phyloP scores from a whole-genome alignment of 2,888 invertebrate genomes.

The Drosophila robusta region DNA sequence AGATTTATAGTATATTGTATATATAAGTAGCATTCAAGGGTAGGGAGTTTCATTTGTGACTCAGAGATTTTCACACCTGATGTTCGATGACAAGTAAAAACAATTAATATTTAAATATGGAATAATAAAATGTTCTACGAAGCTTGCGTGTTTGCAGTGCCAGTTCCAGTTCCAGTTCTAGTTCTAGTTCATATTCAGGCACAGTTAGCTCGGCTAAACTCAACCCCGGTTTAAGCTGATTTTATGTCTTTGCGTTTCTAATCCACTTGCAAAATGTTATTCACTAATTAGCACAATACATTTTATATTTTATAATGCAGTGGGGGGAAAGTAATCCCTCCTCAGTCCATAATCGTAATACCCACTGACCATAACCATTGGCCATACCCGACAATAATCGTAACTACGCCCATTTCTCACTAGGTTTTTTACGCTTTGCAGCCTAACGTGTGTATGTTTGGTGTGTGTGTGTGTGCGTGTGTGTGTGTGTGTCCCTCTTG shows the following conservation, averaged over 20 bases:
- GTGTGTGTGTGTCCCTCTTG: conserved; percentile 51
- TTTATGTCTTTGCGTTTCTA: conserved; percentile 38
- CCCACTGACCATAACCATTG: conserved; percentile 63
- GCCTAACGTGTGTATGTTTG: neutral
- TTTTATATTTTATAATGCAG: conserved; percentile 25
- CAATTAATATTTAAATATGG: conserved; percentile 49
- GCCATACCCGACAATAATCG: conserved; percentile 30
- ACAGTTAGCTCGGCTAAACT: neutral
- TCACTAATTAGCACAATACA: conserved; percentile 51
- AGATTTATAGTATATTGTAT: too few species aligned
- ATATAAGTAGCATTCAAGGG: too few species aligned
- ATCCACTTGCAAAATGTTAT: conserved; percentile 40
- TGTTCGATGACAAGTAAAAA: conserved; percentile 33
- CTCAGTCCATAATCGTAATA: conserved; percentile 15
- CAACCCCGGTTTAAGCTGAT: neutral
- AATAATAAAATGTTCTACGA: neutral
- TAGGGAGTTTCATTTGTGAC: too few species aligned
- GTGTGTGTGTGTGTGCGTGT: neutral
- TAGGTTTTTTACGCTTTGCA: neutral
- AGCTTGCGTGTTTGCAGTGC: conserved; percentile 47
- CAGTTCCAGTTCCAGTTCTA: conserved; percentile 1
- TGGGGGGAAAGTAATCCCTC: neutral
- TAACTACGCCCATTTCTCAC: conserved; percentile 46
- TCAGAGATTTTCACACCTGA: conserved; percentile 21
- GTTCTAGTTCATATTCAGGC: neutral